A percentile compares a stretch with the other conserved stretches of the same genome.
phyloP scores from a whole-genome alignment of 1,140 invertebrate species.

The Helicoverpa armigera region DNA sequence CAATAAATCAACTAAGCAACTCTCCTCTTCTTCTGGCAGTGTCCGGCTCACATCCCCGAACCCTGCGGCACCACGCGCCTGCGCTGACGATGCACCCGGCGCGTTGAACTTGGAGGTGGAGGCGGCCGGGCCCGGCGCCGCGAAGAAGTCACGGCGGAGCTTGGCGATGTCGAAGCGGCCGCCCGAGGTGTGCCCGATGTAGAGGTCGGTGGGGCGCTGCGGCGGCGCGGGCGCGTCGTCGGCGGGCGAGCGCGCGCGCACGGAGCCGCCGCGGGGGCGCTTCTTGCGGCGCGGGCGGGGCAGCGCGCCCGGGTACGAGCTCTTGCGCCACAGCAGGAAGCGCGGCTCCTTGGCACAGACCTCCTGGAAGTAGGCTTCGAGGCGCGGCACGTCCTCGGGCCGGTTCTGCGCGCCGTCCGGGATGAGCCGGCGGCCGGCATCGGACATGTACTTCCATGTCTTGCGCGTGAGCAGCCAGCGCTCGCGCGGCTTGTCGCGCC shows the following conservation, averaged over 20 bases:
- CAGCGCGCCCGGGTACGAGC: slow-evolving; percentile 91
- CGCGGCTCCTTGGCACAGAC: slow-evolving; percentile 92
- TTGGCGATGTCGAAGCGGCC: slow-evolving; percentile 90
- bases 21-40: slow-evolving; percentile 83
- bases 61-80: not conserved
- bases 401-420: slow-evolving; percentile 91
- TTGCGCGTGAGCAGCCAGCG: slow-evolving; percentile 95
- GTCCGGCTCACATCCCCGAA: slow-evolving; percentile 56
- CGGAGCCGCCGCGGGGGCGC: slow-evolving; percentile 88
- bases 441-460: slow-evolving; percentile 96
- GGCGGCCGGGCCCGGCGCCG: slow-evolving; percentile 74
- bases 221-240: slow-evolving; percentile 86
- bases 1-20: slow-evolving; percentile 89
- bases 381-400: slow-evolving; percentile 91
- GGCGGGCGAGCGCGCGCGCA: slow-evolving; percentile 88
- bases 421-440: slow-evolving; percentile 94
- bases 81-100: not conserved
- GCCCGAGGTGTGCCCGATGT: slow-evolving; percentile 85
- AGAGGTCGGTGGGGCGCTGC: slow-evolving; percentile 83
- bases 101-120: slow-evolving; percentile 66
- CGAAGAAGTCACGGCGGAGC: slow-evolving; percentile 89
- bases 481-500: slow-evolving; percentile 89
- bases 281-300: slow-evolving; percentile 87
- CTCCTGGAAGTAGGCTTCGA: slow-evolving; percentile 94
- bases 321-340: slow-evolving; percentile 93